phyloP scores from a whole-genome alignment of 2,113 vertebrate genomes.

The Takifugu flavidus region DNA sequence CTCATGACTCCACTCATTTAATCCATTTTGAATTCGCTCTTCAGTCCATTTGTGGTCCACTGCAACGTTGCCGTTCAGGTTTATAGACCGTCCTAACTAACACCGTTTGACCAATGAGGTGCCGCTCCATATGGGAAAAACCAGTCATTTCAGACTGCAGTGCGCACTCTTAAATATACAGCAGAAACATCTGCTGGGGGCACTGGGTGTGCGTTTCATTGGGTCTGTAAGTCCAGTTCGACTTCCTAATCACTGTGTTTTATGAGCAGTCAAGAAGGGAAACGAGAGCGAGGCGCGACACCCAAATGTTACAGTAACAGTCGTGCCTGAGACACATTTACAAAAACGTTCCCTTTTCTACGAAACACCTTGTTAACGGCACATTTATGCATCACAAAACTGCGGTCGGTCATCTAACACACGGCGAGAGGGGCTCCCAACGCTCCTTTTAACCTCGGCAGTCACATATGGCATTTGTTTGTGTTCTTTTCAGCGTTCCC shows the following conservation, averaged over 20 bases:
- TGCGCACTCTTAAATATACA: conserved; percentile 32
- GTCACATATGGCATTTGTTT: no score
- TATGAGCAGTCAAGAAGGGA: conserved; percentile 42
- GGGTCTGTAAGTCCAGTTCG: conserved; percentile 7
- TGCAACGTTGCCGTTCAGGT: conserved; percentile 14
- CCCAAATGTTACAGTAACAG: conserved; percentile 53
- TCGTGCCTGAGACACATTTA: conserved; percentile 10
- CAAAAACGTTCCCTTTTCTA: not conserved
- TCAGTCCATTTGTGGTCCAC: no score
- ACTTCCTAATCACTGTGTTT: conserved; percentile 46
- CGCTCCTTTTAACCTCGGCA: no score
- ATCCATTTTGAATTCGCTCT: no score
- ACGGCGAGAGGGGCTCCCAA: not conserved
- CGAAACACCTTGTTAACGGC: not conserved
- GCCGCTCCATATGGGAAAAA: conserved; percentile 7
- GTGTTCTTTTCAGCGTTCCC: no score
- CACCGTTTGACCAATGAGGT: conserved; percentile 1
- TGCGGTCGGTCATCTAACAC: no score
- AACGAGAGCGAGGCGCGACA: conserved; percentile 32
- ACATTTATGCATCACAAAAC: conserved; percentile 2
- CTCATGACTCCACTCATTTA: no score
- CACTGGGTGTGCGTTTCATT: conserved; percentile 25
- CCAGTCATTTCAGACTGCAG: conserved; percentile 40
- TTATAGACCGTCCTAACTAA: conserved; percentile 10
- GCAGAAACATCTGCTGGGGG: conserved; percentile 34